Evolutionary conservation across 2,113 vertebrate species (phyloP).

Genomic region (Ibidorhyncha struthersii): DNA sequence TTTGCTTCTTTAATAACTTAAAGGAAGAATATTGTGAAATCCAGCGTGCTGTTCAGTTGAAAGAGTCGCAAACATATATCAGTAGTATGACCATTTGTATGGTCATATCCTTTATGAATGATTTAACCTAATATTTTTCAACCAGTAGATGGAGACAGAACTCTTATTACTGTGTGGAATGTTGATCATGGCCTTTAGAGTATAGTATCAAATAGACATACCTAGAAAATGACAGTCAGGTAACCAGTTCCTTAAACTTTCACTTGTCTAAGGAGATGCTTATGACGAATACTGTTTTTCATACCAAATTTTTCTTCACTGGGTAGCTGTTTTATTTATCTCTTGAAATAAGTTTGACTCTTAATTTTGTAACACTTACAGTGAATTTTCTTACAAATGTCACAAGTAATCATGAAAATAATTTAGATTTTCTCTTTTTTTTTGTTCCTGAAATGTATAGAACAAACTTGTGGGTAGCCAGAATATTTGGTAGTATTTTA

Average conservation of each 20-base stretch:
- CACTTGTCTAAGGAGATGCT: background rate
- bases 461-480: background rate
- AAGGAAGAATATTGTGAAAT: background rate
- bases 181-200: background rate
- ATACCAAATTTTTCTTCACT: background rate
- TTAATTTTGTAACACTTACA: background rate
- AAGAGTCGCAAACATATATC: background rate
- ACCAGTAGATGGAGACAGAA: slow-evolving; percentile 35
- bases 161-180: background rate
- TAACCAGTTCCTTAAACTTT: background rate
- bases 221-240: background rate
- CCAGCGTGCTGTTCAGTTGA: background rate
- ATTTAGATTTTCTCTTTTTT: background rate
- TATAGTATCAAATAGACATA: background rate
- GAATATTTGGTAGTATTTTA: background rate
- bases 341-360: background rate
- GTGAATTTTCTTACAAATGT: background rate
- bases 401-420: background rate
- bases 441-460: background rate
- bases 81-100: background rate
- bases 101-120: background rate
- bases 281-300: background rate
- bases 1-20: background rate
- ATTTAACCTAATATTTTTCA: background rate
- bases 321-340: background rate